phyloP scores from a whole-genome alignment of 2,113 vertebrate genomes.

The Cheilinus undulatus region DNA sequence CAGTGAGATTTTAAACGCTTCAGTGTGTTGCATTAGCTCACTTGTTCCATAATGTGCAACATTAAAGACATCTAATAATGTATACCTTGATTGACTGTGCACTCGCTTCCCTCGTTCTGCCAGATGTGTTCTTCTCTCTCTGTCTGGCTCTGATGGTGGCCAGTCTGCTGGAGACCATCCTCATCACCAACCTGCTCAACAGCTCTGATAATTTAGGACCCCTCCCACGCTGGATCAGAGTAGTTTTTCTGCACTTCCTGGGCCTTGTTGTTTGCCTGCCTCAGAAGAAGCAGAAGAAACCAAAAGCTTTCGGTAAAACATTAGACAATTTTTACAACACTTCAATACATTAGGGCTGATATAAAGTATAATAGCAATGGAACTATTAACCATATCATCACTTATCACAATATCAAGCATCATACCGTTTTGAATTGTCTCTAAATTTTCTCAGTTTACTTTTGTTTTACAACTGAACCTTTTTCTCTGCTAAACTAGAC shows the following conservation, averaged over 20 bases:
- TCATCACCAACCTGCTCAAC: constrained; percentile 76
- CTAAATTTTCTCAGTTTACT: no score
- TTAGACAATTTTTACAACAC: background rate
- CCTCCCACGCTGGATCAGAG: constrained; percentile 64
- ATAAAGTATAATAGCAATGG: no score
- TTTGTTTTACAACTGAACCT: background rate
- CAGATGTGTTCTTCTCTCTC: constrained; percentile 80
- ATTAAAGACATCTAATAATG: no score
- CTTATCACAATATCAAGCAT: no score
- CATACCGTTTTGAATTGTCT: no score
- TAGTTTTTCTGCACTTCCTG: constrained; percentile 62
- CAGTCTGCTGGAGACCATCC: constrained; percentile 80
- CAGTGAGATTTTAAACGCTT: no score
- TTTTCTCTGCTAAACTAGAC: constrained; percentile 27
- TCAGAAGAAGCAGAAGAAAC: constrained; percentile 24
- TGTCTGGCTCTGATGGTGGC: constrained; percentile 80
- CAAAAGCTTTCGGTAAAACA: constrained; percentile 38
- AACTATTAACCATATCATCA: no score
- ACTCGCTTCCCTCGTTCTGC: background rate
- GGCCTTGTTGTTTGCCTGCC: constrained; percentile 63
- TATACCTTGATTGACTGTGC: no score
- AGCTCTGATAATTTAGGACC: constrained; percentile 47
- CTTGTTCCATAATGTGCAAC: no score
- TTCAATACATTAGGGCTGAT: no score
- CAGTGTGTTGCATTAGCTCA: no score